Evolutionary conservation across 1,140 invertebrate genomes (phyloP).

Genomic region (Leptopilina clavipes): DNA sequence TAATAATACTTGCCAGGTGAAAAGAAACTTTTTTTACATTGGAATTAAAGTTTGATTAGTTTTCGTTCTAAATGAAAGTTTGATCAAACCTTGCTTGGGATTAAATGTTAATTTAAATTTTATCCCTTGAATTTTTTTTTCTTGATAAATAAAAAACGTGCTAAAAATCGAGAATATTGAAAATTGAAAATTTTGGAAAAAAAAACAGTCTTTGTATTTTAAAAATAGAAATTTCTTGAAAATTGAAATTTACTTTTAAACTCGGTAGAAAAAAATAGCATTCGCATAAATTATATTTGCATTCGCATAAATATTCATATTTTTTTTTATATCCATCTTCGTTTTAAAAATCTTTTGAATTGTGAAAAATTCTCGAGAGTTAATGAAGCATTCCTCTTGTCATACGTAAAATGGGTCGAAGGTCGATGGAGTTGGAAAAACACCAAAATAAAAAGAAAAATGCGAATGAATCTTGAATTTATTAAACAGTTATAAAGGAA

Average conservation of each 20-base stretch:
- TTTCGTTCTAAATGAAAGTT: too few species aligned
- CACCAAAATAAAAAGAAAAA: background rate
- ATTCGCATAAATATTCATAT: background rate
- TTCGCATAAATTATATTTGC: too few species aligned
- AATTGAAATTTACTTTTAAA: background rate
- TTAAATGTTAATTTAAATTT: too few species aligned
- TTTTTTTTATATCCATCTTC: conserved; percentile 10
- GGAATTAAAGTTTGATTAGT: too few species aligned
- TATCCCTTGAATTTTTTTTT: too few species aligned
- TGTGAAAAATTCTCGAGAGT: background rate
- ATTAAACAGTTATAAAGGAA: background rate
- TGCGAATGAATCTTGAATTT: background rate
- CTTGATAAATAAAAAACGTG: too few species aligned
- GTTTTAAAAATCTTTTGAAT: conserved; percentile 22
- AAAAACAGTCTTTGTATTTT: too few species aligned
- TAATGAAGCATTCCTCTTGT: conserved; percentile 8
- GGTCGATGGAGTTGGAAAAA: background rate
- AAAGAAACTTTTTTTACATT: too few species aligned
- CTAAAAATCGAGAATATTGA: too few species aligned
- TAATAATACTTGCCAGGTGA: too few species aligned
- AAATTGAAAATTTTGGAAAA: too few species aligned
- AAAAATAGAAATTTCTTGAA: background rate
- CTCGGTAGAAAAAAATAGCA: background rate
- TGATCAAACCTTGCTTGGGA: too few species aligned
- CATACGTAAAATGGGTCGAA: conserved; percentile 3